Base-by-base conservation (phyloP, 2,888 invertebrate genomes). In the Hesperia comma region DNA sequence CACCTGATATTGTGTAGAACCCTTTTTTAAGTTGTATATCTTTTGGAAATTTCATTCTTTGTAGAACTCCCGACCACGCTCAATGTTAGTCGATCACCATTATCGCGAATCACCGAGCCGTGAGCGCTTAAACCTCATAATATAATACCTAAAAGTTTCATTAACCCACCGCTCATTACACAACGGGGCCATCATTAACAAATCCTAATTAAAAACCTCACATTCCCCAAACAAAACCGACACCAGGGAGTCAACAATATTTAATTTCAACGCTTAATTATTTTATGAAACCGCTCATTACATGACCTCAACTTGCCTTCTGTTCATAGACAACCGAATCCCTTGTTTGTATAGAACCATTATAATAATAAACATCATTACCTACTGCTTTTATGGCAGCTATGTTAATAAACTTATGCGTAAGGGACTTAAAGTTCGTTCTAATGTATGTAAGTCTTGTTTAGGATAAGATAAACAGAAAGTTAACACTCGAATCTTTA, bases 301-400 rank as follows among this genome's bases (percentile, higher is more conserved):
- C 58, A 60, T 37, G 60, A 66, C 53, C 54, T 64, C 58, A 56
- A 67, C 67, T 71, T 76, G 63, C 66, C 58, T 67, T 53, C 68
- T 56, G 69, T 67, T 72, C 68, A 69, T 69, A 67, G 72, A 72
- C 73, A 70, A 61, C 68, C 64, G 49, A 76, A 73, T 72, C 71
- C 73, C 78, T 79, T 83, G 81, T 85, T 83, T 82, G 78, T 82
- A 75, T 74, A 72, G 70, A 70, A 72, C 69, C 69, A 69, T 70
- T 67, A 69, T 78, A 80, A 80, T 80, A 80, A 79, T 78, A 79
- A 80, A 80, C 77, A 80, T 80, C 77, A 83, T 84, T 82, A 82
- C 72, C 70, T 82, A 82, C 72, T 70, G 67, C 67, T 77, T 85
- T 84, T 83, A 85, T 79, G 71, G 73, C 68, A 66, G 75, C 74